Conservation (phyloP, 2,888 invertebrate species). For the Lycaena phlaeas region DNA sequence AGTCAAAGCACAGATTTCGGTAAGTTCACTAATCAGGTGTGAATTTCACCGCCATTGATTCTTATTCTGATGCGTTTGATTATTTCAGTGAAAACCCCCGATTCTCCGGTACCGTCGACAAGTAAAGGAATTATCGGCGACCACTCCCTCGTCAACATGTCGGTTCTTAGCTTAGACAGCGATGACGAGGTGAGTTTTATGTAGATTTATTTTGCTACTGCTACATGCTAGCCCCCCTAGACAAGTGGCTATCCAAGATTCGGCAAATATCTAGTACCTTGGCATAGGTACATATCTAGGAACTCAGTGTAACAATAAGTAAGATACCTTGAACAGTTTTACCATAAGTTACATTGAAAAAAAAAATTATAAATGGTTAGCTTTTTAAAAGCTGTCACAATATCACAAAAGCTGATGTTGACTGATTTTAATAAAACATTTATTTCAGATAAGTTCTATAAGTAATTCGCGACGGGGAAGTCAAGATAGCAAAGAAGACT, state of each 20-base stretch:
- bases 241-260: too few species aligned
- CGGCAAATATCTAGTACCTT: not conserved
- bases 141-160: slow-evolving; percentile 31
- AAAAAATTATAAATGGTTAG: too few species aligned
- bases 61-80: too few species aligned
- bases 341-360: too few species aligned
- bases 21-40: not conserved
- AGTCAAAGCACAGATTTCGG: slow-evolving; percentile 26
- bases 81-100: slow-evolving; percentile 24
- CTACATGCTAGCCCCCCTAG: too few species aligned
- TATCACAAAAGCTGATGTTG: too few species aligned
- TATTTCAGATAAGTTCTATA: slow-evolving; percentile 7
- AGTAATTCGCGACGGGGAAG: slow-evolving; percentile 25
- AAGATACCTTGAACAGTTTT: too few species aligned
- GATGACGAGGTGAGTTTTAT: slow-evolving; percentile 17
- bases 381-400: too few species aligned
- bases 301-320: too few species aligned
- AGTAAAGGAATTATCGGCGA: slow-evolving; percentile 41
- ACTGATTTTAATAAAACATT: too few species aligned
- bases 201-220: not conserved
- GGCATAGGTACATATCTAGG: too few species aligned
- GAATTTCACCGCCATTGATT: too few species aligned
- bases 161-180: slow-evolving; percentile 36
- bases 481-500: slow-evolving; percentile 26
- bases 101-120: slow-evolving; percentile 49